Evolutionary conservation across 2,888 invertebrate species (phyloP).

Genomic region (Heteropelma amictum): DNA sequence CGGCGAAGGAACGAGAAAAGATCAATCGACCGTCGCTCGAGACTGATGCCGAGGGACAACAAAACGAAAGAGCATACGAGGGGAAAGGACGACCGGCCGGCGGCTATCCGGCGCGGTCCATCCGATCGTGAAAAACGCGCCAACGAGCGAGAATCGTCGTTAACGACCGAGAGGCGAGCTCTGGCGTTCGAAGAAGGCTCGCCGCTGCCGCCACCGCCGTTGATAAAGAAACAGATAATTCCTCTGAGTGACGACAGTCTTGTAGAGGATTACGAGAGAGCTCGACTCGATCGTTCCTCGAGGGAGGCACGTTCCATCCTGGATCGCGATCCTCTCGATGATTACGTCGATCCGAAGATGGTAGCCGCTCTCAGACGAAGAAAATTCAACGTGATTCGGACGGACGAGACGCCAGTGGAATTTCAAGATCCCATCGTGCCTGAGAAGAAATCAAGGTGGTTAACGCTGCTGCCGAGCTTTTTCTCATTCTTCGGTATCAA

Average conservation of each 20-base stretch:
- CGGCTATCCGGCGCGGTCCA: slow-evolving; percentile 18
- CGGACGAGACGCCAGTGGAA: slow-evolving; percentile 68
- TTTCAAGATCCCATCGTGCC: slow-evolving; percentile 66
- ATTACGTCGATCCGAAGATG: slow-evolving; percentile 49
- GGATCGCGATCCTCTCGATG: slow-evolving; percentile 61
- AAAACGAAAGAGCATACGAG: slow-evolving; percentile 33
- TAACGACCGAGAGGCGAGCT: too few species aligned
- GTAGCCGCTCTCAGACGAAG: slow-evolving; percentile 61
- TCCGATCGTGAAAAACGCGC: slow-evolving; percentile 18
- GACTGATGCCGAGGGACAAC: slow-evolving; percentile 41
- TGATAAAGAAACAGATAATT: slow-evolving; percentile 72
- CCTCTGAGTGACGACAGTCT: slow-evolving; percentile 69
- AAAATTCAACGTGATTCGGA: slow-evolving; percentile 62
- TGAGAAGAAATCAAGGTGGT: slow-evolving; percentile 65
- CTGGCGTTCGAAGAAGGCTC: too few species aligned
- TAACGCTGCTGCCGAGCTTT: too few species aligned
- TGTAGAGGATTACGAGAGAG: slow-evolving; percentile 67
- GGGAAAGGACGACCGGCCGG: background rate
- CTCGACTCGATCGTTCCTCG: slow-evolving; percentile 62
- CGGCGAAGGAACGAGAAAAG: slow-evolving; percentile 39
- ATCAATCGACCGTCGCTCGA: slow-evolving; percentile 2
- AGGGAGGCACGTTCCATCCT: slow-evolving; percentile 65
- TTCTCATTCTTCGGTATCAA: slow-evolving; percentile 64
- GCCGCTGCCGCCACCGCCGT: too few species aligned
- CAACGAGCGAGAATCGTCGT: too few species aligned